Evolutionary conservation across 1,140 invertebrate genomes (phyloP), one percentile per base, ranked within the genome.

Genomic region (Atta cephalotes): DNA sequence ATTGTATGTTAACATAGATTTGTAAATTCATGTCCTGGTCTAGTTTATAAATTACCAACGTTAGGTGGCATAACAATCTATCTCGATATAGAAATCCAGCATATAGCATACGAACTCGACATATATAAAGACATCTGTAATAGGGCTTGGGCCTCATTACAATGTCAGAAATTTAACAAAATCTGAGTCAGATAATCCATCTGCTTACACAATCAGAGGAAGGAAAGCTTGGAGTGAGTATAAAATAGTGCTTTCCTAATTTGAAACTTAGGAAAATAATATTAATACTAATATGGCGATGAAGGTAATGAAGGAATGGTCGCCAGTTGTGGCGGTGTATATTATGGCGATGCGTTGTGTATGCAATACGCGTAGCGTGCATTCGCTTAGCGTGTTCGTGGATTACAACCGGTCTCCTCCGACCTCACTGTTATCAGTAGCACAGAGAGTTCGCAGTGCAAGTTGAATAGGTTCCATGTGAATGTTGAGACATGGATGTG

Each of bases 131-230:
- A 1, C 78, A 21, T 9, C 25, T 10, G 77, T 60, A n/a, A 53
- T 87, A n/a, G 91, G 89, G 12, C 95, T 95, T 74, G 95, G 95
- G 25, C 95, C 95, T 18, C 79, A 62, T 21, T 94, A 95, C 51
- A 56, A 91, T 71, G 71, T 93, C 10, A 16, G 85, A 12, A 90
- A 94, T 66, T 72, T 93, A 65, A 95, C 95, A 18, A 89, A 93
- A 31, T 91, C 81, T 68, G 95, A 95, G 16, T 2, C 74, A 7
- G 86, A 91, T 31, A 85, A 49, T 9, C 56, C 92, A 53, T 94
- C 95, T 18, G 93, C 93, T 49, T 95, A 92, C n/a, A 92, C 93
- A 51, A 89, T 95, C 39, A 87, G 74, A 14, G 51, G 77, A 2
- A 89, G 85, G 74, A 58, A 87, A 72, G 28, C 51, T 16, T 86